Evolutionary conservation across 2,888 invertebrate genomes (phyloP).

Genomic region (Heliconius ethilla): DNA sequence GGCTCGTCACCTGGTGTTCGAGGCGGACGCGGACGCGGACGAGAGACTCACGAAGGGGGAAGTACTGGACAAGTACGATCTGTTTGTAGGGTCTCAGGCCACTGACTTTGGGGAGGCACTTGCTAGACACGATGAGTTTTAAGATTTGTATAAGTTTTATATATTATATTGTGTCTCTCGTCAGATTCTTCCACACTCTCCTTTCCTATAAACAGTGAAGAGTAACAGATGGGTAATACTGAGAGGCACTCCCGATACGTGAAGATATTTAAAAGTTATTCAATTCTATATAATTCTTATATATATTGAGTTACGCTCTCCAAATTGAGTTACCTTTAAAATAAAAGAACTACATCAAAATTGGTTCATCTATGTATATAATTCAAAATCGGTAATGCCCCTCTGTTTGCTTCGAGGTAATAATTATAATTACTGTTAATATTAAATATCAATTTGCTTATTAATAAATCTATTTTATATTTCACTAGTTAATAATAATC

Average conservation of each 20-base stretch:
- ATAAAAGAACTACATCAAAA: too few relatives aligned
- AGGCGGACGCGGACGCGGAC: conserved; percentile 96
- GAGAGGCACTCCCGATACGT: background rate
- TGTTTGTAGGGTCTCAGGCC: conserved; percentile 99
- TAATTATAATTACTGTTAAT: background rate
- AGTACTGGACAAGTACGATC: conserved; percentile 96
- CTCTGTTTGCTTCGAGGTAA: too few relatives aligned
- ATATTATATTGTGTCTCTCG: background rate
- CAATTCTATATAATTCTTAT: background rate
- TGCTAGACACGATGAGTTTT: conserved; percentile 97
- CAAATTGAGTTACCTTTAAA: too few relatives aligned
- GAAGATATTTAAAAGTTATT: background rate
- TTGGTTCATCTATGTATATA: too few relatives aligned
- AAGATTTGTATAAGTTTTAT: conserved; percentile 53
- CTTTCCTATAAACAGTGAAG: too few relatives aligned
- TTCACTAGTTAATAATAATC: background rate
- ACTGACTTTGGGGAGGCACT: conserved; percentile 99
- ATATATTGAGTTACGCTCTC: background rate
- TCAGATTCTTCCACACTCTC: too few relatives aligned
- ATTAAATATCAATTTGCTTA: background rate
- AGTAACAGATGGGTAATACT: too few relatives aligned
- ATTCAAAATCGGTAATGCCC: too few relatives aligned
- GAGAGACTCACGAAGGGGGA: conserved; percentile 94
- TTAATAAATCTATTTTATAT: background rate
- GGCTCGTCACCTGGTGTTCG: conserved; percentile 96